Conservation (phyloP, 2,113 vertebrate species). For the Scortum barcoo region DNA sequence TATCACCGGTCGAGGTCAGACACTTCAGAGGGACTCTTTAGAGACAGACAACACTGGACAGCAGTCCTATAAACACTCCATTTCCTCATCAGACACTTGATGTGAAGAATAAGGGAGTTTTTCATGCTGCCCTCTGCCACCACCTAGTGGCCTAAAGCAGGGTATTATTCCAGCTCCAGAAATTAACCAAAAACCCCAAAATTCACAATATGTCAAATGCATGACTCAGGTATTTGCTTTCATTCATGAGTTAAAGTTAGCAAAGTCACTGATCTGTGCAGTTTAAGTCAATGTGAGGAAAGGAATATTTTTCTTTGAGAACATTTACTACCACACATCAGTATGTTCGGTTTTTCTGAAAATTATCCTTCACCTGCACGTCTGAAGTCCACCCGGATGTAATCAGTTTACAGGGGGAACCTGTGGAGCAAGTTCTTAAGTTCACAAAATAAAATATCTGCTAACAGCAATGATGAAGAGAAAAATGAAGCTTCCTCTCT, state of each 20-base stretch:
- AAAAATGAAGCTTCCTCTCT: background rate
- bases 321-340: background rate
- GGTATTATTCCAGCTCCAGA: background rate
- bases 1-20: too few relatives aligned
- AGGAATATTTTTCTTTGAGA: background rate
- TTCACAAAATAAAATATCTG: too few relatives aligned
- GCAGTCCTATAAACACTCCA: too few relatives aligned
- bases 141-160: constrained; percentile 9
- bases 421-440: too few relatives aligned
- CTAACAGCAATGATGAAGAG: background rate
- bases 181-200: background rate
- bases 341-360: background rate
- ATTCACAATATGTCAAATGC: background rate
- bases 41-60: too few relatives aligned
- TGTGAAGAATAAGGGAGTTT: too few relatives aligned
- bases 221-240: background rate
- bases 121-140: background rate
- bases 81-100: too few relatives aligned
- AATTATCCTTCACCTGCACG: background rate
- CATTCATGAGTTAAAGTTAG: background rate
- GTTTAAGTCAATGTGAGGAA: background rate
- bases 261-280: background rate
- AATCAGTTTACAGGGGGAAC: too few relatives aligned
- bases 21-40: too few relatives aligned
- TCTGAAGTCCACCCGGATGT: too few relatives aligned